Conservation (phyloP, 1,140 invertebrate genomes). For the Bombus confusus region DNA sequence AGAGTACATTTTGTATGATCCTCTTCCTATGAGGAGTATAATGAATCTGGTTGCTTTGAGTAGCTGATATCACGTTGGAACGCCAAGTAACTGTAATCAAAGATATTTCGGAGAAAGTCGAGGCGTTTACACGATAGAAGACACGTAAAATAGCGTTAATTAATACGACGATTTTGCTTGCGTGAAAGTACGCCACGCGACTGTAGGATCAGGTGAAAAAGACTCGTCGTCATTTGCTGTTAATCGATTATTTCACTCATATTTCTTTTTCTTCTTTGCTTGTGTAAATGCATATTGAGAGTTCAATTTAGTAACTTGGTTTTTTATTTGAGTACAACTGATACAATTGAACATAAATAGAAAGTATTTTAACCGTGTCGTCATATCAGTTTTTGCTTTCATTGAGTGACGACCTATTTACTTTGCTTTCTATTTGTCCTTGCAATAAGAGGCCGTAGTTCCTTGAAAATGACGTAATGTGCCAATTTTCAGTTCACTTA, state of each 20-base stretch:
- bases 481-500: neutral
- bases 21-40: neutral
- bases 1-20: neutral
- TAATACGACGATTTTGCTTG: neutral
- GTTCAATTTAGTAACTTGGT: neutral
- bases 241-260: neutral
- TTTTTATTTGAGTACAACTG: neutral
- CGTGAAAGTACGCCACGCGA: neutral
- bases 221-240: neutral
- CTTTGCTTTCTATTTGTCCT: slow-evolving; percentile 17
- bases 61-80: neutral
- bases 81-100: neutral
- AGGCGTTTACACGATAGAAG: neutral
- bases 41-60: neutral
- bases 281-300: neutral
- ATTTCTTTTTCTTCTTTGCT: neutral
- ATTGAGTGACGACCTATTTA: slow-evolving; percentile 6
- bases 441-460: neutral
- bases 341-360: neutral
- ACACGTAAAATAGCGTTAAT: neutral
- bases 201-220: neutral
- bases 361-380: slow-evolving; percentile 4
- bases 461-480: neutral
- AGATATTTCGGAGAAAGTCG: slow-evolving; percentile 4
- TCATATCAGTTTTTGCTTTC: slow-evolving; percentile 24